Conservation (phyloP, 2,113 vertebrate genomes). For the Lycocorax pyrrhopterus region DNA sequence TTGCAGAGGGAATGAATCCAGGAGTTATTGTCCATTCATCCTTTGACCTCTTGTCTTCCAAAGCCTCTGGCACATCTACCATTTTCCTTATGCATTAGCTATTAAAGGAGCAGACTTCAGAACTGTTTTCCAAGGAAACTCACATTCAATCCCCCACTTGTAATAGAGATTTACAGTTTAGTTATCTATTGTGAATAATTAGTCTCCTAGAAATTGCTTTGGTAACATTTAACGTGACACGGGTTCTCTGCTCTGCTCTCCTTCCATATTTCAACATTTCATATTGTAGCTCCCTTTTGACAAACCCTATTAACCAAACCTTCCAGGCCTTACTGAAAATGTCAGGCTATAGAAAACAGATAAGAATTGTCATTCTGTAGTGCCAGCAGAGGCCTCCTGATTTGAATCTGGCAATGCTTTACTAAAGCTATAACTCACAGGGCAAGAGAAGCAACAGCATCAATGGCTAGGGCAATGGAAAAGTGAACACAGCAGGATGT, state of each 20-base stretch:
- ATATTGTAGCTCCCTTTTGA: conserved; percentile 17
- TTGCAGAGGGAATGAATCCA: conserved; percentile 19
- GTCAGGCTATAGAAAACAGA: conserved; percentile 36
- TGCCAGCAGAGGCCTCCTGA: conserved; percentile 4
- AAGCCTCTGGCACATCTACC: conserved; percentile 23
- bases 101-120: conserved; percentile 23
- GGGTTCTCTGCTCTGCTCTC: background rate
- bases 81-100: conserved; percentile 25
- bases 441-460: background rate
- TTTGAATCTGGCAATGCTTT: background rate
- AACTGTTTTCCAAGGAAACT: conserved; percentile 21
- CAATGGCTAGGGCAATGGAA: background rate
- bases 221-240: conserved; percentile 51
- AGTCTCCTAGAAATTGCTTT: conserved; percentile 62
- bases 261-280: conserved; percentile 57
- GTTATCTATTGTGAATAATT: conserved; percentile 69
- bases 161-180: conserved; percentile 62
- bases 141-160: background rate
- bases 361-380: background rate
- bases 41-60: conserved; percentile 36
- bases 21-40: conserved; percentile 43
- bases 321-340: conserved; percentile 46
- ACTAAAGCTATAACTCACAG: background rate
- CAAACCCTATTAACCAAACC: conserved; percentile 56
- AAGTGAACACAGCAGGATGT: background rate